These are phyloP conservation scores for Cybosia mesomella DNA, from an alignment of 2,888 invertebrate genomes.

Conservation along the genomic window DNA sequence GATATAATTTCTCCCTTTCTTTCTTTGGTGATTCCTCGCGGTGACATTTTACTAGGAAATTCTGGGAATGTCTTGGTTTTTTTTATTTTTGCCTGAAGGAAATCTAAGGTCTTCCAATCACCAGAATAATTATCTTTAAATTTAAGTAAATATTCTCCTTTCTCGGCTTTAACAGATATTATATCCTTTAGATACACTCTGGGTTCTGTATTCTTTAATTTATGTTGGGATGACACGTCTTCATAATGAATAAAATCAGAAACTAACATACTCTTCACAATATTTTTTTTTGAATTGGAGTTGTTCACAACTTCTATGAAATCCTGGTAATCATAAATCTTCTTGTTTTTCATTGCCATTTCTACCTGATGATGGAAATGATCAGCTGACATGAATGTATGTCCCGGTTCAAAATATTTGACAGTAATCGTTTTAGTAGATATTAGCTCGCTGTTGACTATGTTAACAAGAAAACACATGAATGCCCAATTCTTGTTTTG, in stretches of 20 bases:
- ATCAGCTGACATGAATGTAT: no score
- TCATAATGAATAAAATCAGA: conserved; percentile 6
- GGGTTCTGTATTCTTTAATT: not conserved
- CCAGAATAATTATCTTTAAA: not conserved
- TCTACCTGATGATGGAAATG: conserved; percentile 59
- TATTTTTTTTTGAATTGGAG: not conserved
- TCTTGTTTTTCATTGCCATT: conserved; percentile 43
- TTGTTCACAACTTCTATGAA: conserved; percentile 22
- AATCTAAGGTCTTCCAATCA: not conserved
- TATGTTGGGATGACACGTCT: not conserved
- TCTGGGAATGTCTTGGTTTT: conserved; percentile 8
- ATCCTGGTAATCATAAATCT: conserved; percentile 7
- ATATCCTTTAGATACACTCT: not conserved
- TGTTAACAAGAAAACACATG: conserved; percentile 39
- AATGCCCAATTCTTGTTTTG: no score
- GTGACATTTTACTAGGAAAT: not conserved
- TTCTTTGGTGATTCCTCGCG: not conserved
- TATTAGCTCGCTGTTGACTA: conserved; percentile 28
- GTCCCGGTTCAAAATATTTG: conserved; percentile 33
- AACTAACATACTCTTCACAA: not conserved
- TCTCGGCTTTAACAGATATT: not conserved
- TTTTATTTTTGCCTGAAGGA: not conserved
- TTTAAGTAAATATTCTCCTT: not conserved
- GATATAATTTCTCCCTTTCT: not conserved
- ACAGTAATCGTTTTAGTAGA: conserved; percentile 20